Conservation (phyloP, 2,888 invertebrate species). For the Apotomis turbidana region DNA sequence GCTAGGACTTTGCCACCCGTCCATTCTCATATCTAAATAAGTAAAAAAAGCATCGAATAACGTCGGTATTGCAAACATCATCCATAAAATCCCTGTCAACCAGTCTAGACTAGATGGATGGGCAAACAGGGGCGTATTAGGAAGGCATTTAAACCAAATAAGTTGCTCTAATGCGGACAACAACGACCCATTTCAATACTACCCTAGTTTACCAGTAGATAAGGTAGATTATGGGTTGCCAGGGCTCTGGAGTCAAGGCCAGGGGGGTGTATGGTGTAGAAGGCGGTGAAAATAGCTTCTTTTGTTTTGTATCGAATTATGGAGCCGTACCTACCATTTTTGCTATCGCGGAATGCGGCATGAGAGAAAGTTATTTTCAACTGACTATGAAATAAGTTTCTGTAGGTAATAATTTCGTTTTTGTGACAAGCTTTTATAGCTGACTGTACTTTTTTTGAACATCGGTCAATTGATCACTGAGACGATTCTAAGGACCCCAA, state of each 20-base stretch:
- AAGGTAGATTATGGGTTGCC: slow-evolving; percentile 11
- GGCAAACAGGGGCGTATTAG: neutral
- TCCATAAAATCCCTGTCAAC: neutral
- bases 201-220: neutral
- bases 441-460: too few species aligned
- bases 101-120: neutral
- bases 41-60: neutral
- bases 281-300: slow-evolving; percentile 25
- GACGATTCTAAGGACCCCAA: too few species aligned
- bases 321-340: slow-evolving; percentile 10
- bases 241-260: slow-evolving; percentile 14
- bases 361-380: too few species aligned
- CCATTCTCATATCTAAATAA: too few species aligned
- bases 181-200: slow-evolving; percentile 3
- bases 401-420: too few species aligned
- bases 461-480: too few species aligned
- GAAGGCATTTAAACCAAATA: slow-evolving; percentile 34
- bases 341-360: neutral
- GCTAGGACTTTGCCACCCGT: too few species aligned
- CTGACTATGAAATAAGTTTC: too few species aligned
- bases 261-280: slow-evolving; percentile 17
- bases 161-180: slow-evolving; percentile 24
- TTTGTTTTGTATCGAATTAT: slow-evolving; percentile 21
- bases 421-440: too few species aligned
- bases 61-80: neutral